Evolutionary conservation across 1,140 invertebrate species (phyloP), one percentile per base, ranked within the genome.

Genomic region (Portunus trituberculatus): DNA sequence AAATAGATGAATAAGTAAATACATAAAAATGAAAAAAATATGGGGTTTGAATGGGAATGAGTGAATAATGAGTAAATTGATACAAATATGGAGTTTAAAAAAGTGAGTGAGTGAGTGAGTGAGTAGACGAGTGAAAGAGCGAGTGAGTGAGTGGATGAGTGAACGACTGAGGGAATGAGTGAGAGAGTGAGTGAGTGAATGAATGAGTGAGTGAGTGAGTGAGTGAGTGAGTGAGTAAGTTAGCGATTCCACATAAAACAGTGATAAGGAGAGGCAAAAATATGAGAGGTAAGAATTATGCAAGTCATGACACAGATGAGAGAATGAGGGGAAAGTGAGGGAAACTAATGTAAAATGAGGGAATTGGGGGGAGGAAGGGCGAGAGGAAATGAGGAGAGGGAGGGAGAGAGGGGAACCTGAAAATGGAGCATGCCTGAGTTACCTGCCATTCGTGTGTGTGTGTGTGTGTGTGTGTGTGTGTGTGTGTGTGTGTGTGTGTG

Each of bases 391-490:
- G 48, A 28, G 7, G 31, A 7, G 8, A 32, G 39, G 28, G 25
- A 31, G 52, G 4, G 25, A 52, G 29, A 4, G 29, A 28, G 48
- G 48, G 48, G 28, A 48, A n/a, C 20, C 67, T n/a, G n/a, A 76
- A 76, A 76, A 25, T 20, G 20, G 20, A 76, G 20, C n/a, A n/a
- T n/a, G n/a, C n/a, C 20, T 76, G 20, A 76, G 20, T 25, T 1
- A n/a, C 52, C 10, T 59, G 20, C 6, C n/a, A n/a, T n/a, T 25
- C n/a, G 67, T 76, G 67, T 76, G 67, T 76, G 67, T 76, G 67
- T 76, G 67, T 76, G 67, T 76, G 67, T 76, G 67, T 76, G 67
- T 76, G 67, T n/a, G 67, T 76, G 67, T 76, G 67, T n/a, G 67
- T 76, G 67, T 76, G 59, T 76, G 59, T 25, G 59, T 76, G 59